These are phyloP conservation scores for Cryptus armator DNA, from an alignment of 2,888 invertebrate species.

Conservation along the genomic window DNA sequence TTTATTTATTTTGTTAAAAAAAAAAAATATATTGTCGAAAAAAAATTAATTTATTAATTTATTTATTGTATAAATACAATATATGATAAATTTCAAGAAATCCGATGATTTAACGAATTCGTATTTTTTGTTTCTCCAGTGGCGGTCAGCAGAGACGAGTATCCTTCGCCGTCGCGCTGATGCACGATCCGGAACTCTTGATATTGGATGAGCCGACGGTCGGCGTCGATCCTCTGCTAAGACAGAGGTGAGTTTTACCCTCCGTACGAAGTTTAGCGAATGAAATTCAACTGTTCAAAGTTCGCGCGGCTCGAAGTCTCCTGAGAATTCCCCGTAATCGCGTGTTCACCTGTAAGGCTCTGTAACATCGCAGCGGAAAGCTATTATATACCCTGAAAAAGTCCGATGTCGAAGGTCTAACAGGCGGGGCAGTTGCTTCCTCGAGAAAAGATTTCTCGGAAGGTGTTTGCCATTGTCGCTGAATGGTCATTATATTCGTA, in stretches of 20 bases:
- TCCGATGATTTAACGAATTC: background rate
- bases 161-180: constrained; percentile 95
- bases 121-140: constrained; percentile 85
- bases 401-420: constrained; percentile 22
- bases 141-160: constrained; percentile 97
- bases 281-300: background rate
- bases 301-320: background rate
- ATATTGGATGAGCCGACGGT: constrained; percentile 98
- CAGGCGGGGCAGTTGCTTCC: background rate
- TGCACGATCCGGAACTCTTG: constrained; percentile 96
- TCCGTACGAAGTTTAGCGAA: background rate
- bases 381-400: constrained; percentile 3
- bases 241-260: constrained; percentile 88
- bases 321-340: too few species aligned
- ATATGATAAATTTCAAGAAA: too few species aligned
- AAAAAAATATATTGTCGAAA: too few species aligned
- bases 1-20: too few species aligned
- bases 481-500: background rate
- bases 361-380: background rate
- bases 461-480: background rate
- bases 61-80: too few species aligned
- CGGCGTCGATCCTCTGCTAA: constrained; percentile 95
- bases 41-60: too few species aligned
- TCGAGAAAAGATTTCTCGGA: constrained; percentile 5
- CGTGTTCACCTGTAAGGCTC: background rate